Conservation (phyloP, 1,140 invertebrate genomes). For the Laupala kohalensis region DNA sequence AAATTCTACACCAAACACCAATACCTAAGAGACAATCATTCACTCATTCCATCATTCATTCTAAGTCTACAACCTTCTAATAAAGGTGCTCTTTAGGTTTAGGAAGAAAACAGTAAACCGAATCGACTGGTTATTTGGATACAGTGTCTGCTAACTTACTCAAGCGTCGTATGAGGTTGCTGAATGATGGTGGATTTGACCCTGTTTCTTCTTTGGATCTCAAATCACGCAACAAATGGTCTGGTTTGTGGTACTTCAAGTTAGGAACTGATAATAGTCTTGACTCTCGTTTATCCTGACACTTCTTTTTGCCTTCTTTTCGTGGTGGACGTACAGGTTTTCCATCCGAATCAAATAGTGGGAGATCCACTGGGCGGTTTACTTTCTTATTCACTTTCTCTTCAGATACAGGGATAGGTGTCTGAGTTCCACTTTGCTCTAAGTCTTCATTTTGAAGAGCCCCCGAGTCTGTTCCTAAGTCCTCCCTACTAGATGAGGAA, state of each 20-base stretch:
- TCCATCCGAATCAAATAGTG: conserved; percentile 43
- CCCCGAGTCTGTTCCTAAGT: neutral
- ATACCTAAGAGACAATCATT: neutral
- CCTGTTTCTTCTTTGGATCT: conserved; percentile 23
- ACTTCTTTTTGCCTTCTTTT: conserved; percentile 39
- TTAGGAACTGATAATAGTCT: conserved; percentile 63
- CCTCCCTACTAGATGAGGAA: neutral
- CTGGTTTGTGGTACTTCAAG: conserved; percentile 41
- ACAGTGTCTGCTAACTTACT: conserved; percentile 53
- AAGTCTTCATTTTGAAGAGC: neutral
- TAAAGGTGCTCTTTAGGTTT: conserved; percentile 2
- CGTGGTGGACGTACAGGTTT: conserved; percentile 45
- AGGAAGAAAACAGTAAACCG: neutral
- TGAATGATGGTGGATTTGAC: conserved; percentile 30
- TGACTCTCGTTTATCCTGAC: conserved; percentile 42
- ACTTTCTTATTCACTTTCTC: neutral
- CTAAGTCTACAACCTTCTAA: neutral
- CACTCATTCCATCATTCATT: conserved; percentile 8
- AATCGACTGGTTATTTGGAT: neutral
- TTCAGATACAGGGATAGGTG: neutral
- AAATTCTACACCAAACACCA: conserved; percentile 2
- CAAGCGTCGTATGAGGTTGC: conserved; percentile 65
- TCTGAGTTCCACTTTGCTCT: neutral
- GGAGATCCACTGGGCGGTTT: conserved; percentile 43
- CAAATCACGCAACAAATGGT: conserved; percentile 22